Percentiles rank a stretch among this genome's conserved stretches.
These are phyloP conservation scores for Philotrypesis tridentata DNA, from an alignment of 1,140 invertebrate species.

Conservation along the genomic window DNA sequence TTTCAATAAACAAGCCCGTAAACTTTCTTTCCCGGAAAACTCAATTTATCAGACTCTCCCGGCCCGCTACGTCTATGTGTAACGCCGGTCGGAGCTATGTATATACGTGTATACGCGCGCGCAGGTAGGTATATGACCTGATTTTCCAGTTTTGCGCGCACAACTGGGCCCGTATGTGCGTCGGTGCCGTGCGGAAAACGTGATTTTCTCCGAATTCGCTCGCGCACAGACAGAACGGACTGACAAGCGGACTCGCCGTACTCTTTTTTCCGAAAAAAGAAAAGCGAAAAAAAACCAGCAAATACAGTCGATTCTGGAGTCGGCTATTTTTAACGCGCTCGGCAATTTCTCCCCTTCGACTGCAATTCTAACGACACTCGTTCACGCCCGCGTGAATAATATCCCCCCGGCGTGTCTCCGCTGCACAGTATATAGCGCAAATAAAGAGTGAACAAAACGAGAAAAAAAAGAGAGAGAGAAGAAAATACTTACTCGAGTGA, in stretches of 20 bases:
- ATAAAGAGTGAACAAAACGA: not conserved
- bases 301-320: not conserved
- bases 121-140: conserved; percentile 9
- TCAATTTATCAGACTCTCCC: conserved; percentile 34
- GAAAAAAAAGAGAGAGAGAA: no score
- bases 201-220: not conserved
- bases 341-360: not conserved
- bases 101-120: no score
- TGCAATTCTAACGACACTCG: not conserved
- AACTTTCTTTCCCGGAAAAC: conserved; percentile 15
- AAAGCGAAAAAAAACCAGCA: no score
- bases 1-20: not conserved
- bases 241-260: not conserved
- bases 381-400: not conserved
- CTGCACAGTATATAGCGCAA: not conserved
- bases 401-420: not conserved
- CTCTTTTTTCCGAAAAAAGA: not conserved
- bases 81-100: no score
- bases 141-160: not conserved
- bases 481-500: not conserved
- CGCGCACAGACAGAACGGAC: not conserved
- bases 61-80: not conserved
- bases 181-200: no score
- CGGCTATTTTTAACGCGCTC: not conserved
- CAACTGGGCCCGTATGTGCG: no score